Conservation (phyloP, 2,797 vertebrate species). For the Oophaga sylvatica region DNA sequence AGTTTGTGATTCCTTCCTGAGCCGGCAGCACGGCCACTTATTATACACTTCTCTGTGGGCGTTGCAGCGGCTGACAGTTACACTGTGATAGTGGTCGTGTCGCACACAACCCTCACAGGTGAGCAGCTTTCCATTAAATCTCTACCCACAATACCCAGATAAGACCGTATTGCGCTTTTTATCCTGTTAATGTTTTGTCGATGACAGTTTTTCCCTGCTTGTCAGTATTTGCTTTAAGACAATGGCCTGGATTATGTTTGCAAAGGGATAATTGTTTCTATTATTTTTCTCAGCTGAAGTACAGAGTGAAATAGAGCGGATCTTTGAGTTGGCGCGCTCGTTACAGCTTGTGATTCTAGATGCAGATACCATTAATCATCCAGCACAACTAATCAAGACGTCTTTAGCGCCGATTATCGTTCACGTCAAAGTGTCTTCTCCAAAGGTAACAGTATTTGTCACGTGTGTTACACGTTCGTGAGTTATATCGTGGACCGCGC, state of each 20-base stretch:
- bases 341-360: slow-evolving; percentile 96
- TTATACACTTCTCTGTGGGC: too few species aligned
- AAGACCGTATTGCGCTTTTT: too few species aligned
- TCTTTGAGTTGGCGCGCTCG: slow-evolving; percentile 95
- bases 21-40: too few species aligned
- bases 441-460: slow-evolving; percentile 80
- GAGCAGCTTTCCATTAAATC: too few species aligned
- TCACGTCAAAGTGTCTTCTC: slow-evolving; percentile 97
- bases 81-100: too few species aligned
- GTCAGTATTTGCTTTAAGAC: slow-evolving; percentile 2
- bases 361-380: slow-evolving; percentile 97
- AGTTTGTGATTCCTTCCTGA: too few species aligned
- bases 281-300: slow-evolving; percentile 84
- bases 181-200: too few species aligned
- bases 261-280: slow-evolving; percentile 23
- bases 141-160: too few species aligned
- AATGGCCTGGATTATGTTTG: slow-evolving; percentile 35
- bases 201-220: neutral
- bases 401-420: slow-evolving; percentile 97
- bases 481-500: neutral
- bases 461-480: neutral
- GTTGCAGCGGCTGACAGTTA: too few species aligned
- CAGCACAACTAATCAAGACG: slow-evolving; percentile 95
- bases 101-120: too few species aligned
- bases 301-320: slow-evolving; percentile 96